Percentiles rank a stretch among this genome's conserved stretches.
These are phyloP conservation scores for Todiramphus chloris DNA, from an alignment of 2,113 vertebrate genomes.

Conservation along the genomic window DNA sequence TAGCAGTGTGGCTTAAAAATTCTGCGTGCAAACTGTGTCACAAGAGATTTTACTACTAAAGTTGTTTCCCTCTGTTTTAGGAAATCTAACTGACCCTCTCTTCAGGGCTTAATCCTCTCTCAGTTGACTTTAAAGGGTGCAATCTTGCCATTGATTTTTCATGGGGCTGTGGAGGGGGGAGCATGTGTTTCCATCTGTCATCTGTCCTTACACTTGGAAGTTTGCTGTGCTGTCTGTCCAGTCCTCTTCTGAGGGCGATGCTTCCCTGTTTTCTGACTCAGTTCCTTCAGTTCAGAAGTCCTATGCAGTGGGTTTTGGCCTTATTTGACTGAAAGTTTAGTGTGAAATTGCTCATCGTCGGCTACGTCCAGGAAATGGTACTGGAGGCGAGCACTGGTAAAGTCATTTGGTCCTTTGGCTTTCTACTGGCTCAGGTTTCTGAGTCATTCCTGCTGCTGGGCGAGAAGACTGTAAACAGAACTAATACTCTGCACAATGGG, in stretches of 20 bases:
- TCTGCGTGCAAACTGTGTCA: constrained; percentile 8
- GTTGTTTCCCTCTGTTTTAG: neutral
- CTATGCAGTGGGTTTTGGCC: neutral
- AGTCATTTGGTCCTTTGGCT: neutral
- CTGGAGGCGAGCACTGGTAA: neutral
- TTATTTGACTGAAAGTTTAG: neutral
- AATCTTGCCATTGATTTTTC: neutral
- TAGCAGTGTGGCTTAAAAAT: neutral
- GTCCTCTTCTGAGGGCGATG: neutral
- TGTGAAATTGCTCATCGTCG: neutral
- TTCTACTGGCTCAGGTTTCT: constrained; percentile 20
- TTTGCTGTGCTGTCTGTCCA: neutral
- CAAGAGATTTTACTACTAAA: neutral
- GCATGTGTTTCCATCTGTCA: constrained; percentile 5
- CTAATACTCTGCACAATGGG: constrained; percentile 52
- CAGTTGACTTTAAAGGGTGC: neutral
- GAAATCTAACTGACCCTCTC: neutral
- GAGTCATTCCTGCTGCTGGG: constrained; percentile 9
- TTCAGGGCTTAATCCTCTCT: neutral
- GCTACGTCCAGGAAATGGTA: neutral
- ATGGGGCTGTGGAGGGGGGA: neutral
- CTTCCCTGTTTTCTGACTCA: neutral
- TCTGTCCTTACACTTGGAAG: neutral
- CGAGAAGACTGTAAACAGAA: constrained; percentile 22
- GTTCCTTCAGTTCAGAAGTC: neutral